Base-by-base conservation (phyloP, 2,888 invertebrate species). In the Zonitis immaculata region DNA sequence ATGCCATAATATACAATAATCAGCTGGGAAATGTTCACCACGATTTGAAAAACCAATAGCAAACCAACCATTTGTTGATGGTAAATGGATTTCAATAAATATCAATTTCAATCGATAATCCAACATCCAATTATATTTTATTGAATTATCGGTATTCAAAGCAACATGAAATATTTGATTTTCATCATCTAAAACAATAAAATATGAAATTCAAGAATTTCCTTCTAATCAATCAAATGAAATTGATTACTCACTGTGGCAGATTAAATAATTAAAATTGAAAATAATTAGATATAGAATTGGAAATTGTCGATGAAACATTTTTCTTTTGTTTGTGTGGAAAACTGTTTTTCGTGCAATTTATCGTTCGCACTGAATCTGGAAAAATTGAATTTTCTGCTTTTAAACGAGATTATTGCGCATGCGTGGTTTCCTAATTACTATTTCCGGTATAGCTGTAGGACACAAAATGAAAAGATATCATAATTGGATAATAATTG, bases 31-130 rank as follows among this genome's bases (percentile, higher is more conserved):
- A 3, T 82, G 67, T 43, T 84, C 80, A 1, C 94, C 94, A 53
- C 88, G 82, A 67, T 91, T 85, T 1, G 94, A 94, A 76, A 93
- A 94, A 28, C 94, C 94, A 45, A 94, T 68, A 0, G 88, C 91
- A 66, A 94, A 86, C 93, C 93, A 94, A 1, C 72, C 70, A 9
- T 79, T 78, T 42, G 76, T 73, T n/a, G 59, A 47, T 0, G 81
- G 77, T 42, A 82, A 66, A 47, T 79, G 75, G 12, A 86, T 67
- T 64, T 80, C 79, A 60, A 85, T 82, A 57, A 70, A 70, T 18
- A 81, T 66, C 2, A 60, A 62, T 44, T 74, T 64, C 9, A 68
- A 61, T 9, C 65, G 57, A 59, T 79, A 80, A 63, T 81, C 76
- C 20, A 79, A 55, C 9, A 70, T 67, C 82, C 82, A 82, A 59